Percentiles rank a stretch among this genome's conserved stretches.
Evolutionary conservation across 2,888 invertebrate species (phyloP).

Genomic region (Lithosia quadra): DNA sequence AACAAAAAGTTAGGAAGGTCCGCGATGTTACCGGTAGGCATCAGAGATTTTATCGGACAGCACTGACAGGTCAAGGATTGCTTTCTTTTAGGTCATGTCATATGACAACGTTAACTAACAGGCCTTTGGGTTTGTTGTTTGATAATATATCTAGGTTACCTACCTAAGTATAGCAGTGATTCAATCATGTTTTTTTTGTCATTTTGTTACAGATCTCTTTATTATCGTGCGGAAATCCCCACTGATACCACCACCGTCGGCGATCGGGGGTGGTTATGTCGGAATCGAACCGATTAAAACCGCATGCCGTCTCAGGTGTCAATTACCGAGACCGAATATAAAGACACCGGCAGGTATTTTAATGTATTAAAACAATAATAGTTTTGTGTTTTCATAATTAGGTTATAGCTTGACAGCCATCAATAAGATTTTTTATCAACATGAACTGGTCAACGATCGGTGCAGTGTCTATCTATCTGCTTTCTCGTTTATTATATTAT

Average conservation of each 20-base stretch:
- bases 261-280: too few species aligned
- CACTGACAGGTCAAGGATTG: background rate
- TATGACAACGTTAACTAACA: slow-evolving; percentile 1
- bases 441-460: background rate
- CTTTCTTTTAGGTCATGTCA: slow-evolving; percentile 8
- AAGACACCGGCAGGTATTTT: background rate
- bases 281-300: too few species aligned
- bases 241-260: too few species aligned
- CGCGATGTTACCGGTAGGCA: background rate
- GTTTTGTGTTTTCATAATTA: background rate
- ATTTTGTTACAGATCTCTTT: too few species aligned
- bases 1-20: background rate
- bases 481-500: background rate
- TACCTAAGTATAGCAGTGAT: background rate
- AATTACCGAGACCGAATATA: too few species aligned
- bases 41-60: slow-evolving; percentile 7
- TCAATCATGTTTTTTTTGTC: too few species aligned
- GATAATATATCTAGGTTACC: background rate
- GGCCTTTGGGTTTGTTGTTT: background rate
- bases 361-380: background rate
- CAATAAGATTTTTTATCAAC: background rate
- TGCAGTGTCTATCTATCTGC: background rate
- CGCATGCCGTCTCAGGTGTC: background rate
- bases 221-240: too few species aligned
- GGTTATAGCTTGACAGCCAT: background rate